Evolutionary conservation across 2,888 invertebrate species (phyloP).

Genomic region (Dryobotodes eremita): DNA sequence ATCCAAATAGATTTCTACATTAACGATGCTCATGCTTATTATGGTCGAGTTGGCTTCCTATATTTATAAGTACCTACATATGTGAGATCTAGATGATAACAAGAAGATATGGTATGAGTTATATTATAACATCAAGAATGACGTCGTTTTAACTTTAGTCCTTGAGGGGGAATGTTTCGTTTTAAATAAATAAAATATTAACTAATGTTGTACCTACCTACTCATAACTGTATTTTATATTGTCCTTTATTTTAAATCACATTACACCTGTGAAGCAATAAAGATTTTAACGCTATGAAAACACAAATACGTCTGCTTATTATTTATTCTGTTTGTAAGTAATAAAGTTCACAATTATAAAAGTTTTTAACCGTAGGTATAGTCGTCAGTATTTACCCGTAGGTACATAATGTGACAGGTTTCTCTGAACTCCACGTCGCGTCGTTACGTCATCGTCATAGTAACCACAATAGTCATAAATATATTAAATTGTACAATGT

Average conservation of each 20-base stretch:
- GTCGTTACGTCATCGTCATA: constrained; percentile 41
- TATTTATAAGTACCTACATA: constrained; percentile 4
- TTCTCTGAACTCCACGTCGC: constrained; percentile 38
- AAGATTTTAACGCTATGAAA: constrained; percentile 24
- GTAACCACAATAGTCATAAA: constrained; percentile 40
- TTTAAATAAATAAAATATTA: not conserved
- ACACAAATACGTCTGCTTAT: constrained; percentile 21
- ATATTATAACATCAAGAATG: not conserved
- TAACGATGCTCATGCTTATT: constrained; percentile 6
- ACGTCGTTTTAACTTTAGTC: not conserved
- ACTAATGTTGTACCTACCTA: not conserved
- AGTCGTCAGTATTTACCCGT: constrained; percentile 29
- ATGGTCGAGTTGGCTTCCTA: not conserved
- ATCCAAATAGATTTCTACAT: constrained; percentile 39
- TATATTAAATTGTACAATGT: constrained; percentile 12
- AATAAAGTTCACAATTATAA: constrained; percentile 32
- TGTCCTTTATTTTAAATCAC: constrained; percentile 7
- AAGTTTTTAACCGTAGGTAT: constrained; percentile 34
- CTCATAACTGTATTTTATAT: too few relatives aligned
- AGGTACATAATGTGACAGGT: constrained; percentile 30
- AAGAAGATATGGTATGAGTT: not conserved
- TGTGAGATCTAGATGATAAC: not conserved
- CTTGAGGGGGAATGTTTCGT: not conserved
- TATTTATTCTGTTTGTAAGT: not conserved
- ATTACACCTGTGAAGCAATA: constrained; percentile 21